Conservation (phyloP, 1,140 invertebrate species). For the Drosophila aff. region DNA sequence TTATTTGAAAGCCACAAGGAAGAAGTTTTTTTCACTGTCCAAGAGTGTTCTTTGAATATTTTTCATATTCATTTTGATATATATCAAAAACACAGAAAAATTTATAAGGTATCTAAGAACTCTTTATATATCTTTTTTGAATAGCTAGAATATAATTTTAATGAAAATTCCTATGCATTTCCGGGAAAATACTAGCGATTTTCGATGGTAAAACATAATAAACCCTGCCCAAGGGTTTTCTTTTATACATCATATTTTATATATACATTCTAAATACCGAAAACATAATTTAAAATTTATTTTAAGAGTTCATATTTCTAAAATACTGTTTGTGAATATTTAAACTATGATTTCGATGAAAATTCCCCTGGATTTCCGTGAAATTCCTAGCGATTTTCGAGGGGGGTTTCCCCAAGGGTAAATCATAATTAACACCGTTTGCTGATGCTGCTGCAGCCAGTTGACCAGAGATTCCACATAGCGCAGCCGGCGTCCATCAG, state of each 20-base stretch:
- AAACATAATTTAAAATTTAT: background rate
- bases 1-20: background rate
- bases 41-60: background rate
- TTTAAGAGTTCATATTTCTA: background rate
- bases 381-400: background rate
- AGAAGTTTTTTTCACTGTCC: background rate
- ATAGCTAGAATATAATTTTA: background rate
- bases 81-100: too few species aligned
- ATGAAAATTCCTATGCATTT: background rate
- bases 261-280: background rate
- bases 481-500: background rate
- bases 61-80: background rate
- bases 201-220: background rate
- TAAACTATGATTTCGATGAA: background rate
- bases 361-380: background rate
- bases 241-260: too few species aligned
- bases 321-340: background rate
- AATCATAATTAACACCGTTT: conserved; percentile 7
- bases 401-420: background rate
- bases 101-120: background rate
- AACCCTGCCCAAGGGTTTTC: background rate
- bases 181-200: background rate
- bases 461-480: background rate
- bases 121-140: background rate
- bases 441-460: background rate